A percentile compares a stretch with the other conserved stretches of the same genome.
Evolutionary conservation across 2,797 vertebrate species (phyloP).

Genomic region (Acanthornis magna): DNA sequence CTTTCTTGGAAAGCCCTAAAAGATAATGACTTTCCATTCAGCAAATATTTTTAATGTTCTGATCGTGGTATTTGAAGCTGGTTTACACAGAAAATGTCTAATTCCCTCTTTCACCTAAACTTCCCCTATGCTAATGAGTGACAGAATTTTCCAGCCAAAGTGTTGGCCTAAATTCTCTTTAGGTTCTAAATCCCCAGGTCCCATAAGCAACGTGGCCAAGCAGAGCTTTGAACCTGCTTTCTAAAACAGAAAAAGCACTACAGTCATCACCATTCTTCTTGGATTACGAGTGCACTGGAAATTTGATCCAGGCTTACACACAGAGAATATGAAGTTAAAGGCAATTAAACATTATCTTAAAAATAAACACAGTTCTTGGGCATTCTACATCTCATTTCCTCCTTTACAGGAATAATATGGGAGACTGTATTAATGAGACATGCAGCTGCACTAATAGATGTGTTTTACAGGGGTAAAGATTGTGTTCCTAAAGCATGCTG

Average conservation of each 20-base stretch:
- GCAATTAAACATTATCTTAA: background rate
- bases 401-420: background rate
- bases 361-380: background rate
- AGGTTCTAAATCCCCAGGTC: background rate
- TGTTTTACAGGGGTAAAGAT: background rate
- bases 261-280: background rate
- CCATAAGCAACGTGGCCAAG: background rate
- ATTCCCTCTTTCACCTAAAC: background rate
- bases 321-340: background rate
- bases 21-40: background rate
- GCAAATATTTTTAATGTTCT: background rate
- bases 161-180: background rate
- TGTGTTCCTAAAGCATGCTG: background rate
- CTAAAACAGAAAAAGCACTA: background rate
- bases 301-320: background rate
- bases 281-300: background rate
- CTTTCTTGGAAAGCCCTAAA: background rate
- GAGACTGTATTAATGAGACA: background rate
- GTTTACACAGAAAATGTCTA: background rate
- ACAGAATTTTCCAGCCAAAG: background rate
- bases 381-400: background rate
- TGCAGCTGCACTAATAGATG: background rate
- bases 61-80: background rate
- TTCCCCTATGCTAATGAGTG: background rate
- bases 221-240: background rate